phyloP scores from a whole-genome alignment of 2,113 vertebrate genomes.

The Melanocharis versteri region DNA sequence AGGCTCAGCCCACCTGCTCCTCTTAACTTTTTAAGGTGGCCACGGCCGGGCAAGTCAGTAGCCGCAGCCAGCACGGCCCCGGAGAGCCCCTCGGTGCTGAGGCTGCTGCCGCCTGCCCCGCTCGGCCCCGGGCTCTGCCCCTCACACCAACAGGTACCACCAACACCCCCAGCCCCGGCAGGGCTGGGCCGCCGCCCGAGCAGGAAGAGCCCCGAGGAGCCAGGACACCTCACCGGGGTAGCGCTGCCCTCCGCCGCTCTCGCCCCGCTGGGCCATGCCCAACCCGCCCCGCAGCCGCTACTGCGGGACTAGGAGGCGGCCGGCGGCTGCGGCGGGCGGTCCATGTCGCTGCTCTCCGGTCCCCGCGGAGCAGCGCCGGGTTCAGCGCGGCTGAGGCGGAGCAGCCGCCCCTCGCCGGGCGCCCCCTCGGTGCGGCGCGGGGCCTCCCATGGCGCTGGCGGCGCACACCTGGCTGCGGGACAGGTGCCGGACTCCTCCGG shows the following conservation, averaged over 20 bases:
- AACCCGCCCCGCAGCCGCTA: neutral
- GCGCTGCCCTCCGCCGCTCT: constrained; percentile 4
- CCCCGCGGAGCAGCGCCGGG: neutral
- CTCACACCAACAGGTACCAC: neutral
- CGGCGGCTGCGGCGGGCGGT: neutral
- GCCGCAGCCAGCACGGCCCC: neutral
- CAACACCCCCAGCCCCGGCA: neutral
- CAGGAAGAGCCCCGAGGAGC: neutral
- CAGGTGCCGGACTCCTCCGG: neutral
- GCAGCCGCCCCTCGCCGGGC: neutral
- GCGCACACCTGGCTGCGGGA: neutral
- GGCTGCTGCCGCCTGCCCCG: neutral
- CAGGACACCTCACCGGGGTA: constrained; percentile 28
- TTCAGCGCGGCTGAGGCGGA: neutral
- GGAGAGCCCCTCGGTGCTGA: neutral
- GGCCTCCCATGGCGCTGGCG: neutral
- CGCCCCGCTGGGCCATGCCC: constrained; percentile 50
- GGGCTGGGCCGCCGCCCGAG: neutral
- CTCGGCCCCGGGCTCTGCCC: neutral
- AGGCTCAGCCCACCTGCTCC: neutral
- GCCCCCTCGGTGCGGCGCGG: neutral
- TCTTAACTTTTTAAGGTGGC: neutral
- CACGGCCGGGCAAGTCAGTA: accelerated
- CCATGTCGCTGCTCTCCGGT: neutral
- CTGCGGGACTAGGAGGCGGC: constrained; percentile 16